phyloP scores from a whole-genome alignment of 2,888 invertebrate species.

The Chydorus sphaericus region DNA sequence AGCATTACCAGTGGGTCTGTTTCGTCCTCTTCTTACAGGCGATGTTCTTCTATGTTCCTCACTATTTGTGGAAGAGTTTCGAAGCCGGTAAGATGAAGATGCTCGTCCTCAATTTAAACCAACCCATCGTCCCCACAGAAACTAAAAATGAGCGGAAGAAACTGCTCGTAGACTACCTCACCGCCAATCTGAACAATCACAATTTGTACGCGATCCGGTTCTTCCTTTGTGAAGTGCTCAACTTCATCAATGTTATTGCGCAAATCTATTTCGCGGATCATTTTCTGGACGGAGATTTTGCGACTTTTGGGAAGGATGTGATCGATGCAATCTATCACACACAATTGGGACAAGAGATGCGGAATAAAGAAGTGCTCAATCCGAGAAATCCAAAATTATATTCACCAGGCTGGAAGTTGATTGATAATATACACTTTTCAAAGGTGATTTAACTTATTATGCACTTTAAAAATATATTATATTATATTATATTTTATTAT shows the following conservation, averaged over 20 bases:
- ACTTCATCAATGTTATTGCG: constrained; percentile 23
- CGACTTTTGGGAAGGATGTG: constrained; percentile 24
- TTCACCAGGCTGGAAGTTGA: too few relatives aligned
- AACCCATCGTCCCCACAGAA: background rate
- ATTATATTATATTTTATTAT: constrained; percentile 58
- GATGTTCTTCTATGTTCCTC: constrained; percentile 25
- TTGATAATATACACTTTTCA: too few relatives aligned
- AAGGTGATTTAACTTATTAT: too few relatives aligned
- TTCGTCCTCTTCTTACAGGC: constrained; percentile 28
- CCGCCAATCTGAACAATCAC: constrained; percentile 21
- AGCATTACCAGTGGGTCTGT: constrained; percentile 25
- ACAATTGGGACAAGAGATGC: too few relatives aligned
- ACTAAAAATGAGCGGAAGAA: constrained; percentile 3
- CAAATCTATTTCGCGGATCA: constrained; percentile 24
- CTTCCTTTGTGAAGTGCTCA: constrained; percentile 24
- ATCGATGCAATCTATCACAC: too few relatives aligned
- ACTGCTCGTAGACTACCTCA: constrained; percentile 23
- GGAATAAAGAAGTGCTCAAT: too few relatives aligned
- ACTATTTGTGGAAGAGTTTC: constrained; percentile 26
- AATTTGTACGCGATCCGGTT: constrained; percentile 22
- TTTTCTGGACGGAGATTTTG: constrained; percentile 24
- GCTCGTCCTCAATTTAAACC: constrained; percentile 63
- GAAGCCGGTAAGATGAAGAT: constrained; percentile 43
- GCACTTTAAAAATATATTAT: too few relatives aligned
- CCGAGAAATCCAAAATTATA: too few relatives aligned